Evolutionary conservation across 2,888 invertebrate species (phyloP).

Genomic region (Elgonia sp.): DNA sequence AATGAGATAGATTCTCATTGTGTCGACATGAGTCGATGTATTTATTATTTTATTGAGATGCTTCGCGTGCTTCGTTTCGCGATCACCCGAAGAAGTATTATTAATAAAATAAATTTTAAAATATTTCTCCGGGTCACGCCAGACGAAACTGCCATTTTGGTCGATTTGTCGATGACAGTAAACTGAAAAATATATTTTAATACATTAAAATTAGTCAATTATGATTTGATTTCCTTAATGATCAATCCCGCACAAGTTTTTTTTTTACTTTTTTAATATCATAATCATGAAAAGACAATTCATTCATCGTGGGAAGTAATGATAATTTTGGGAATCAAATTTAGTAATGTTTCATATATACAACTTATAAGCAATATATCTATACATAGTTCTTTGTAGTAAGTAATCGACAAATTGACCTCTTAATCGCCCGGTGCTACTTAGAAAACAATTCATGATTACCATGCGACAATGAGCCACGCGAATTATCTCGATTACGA

Average conservation of each 20-base stretch:
- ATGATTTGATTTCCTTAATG: slow-evolving; percentile 47
- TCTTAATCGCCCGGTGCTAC: slow-evolving; percentile 74
- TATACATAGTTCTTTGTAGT: slow-evolving; percentile 18
- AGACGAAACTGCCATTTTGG: slow-evolving; percentile 73
- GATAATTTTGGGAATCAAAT: slow-evolving; percentile 46
- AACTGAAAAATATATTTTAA: background rate
- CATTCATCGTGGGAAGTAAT: background rate
- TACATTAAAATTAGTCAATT: background rate
- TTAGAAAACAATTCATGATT: slow-evolving; percentile 67
- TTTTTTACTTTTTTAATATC: slow-evolving; percentile 1
- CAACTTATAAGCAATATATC: background rate
- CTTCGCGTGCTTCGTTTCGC: slow-evolving; percentile 75
- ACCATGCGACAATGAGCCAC: slow-evolving; percentile 67
- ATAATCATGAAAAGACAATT: background rate
- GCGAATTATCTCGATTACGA: slow-evolving; percentile 69
- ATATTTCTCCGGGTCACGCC: slow-evolving; percentile 69
- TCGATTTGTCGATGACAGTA: slow-evolving; percentile 63
- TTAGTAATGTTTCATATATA: background rate
- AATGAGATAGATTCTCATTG: slow-evolving; percentile 42
- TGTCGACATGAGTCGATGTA: slow-evolving; percentile 57
- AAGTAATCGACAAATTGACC: slow-evolving; percentile 66
- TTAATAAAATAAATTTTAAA: slow-evolving; percentile 1
- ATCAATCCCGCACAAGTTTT: background rate
- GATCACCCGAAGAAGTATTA: slow-evolving; percentile 70
- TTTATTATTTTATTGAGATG: slow-evolving; percentile 73